phyloP scores from a whole-genome alignment of 1,140 invertebrate genomes.

The Apis florea region DNA sequence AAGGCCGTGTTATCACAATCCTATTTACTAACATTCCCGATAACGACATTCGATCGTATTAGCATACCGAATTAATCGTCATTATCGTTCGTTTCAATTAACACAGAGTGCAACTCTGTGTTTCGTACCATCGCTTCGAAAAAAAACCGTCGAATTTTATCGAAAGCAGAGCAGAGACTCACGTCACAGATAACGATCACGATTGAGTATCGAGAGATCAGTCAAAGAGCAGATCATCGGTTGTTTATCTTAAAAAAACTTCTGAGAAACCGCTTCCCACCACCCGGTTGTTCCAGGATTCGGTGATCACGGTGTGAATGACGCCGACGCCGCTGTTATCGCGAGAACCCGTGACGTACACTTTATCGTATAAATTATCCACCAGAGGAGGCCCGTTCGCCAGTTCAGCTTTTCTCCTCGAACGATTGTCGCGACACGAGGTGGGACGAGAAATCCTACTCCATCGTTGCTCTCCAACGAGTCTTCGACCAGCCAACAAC shows the following conservation, averaged over 20 bases:
- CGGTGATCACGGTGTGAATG: constrained; percentile 48
- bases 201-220: not conserved
- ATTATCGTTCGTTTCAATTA: no score
- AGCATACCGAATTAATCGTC: not conserved
- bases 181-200: constrained; percentile 15
- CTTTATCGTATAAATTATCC: constrained; percentile 67
- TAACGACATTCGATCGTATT: not conserved
- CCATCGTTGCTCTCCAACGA: not conserved
- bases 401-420: constrained; percentile 51
- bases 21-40: not conserved
- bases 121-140: no score
- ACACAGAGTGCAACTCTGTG: no score
- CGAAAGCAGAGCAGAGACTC: no score
- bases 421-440: constrained; percentile 30
- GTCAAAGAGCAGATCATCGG: no score
- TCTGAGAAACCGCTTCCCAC: constrained; percentile 5
- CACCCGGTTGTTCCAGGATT: not conserved
- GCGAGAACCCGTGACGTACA: constrained; percentile 51
- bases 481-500: constrained; percentile 35
- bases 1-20: not conserved
- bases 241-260: constrained; percentile 32
- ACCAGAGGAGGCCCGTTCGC: not conserved
- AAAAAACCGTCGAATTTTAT: no score
- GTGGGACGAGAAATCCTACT: constrained; percentile 2
- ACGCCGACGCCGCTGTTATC: constrained; percentile 53